Base-by-base conservation (phyloP, 2,888 invertebrate species). In the Calameuta filiformis region DNA sequence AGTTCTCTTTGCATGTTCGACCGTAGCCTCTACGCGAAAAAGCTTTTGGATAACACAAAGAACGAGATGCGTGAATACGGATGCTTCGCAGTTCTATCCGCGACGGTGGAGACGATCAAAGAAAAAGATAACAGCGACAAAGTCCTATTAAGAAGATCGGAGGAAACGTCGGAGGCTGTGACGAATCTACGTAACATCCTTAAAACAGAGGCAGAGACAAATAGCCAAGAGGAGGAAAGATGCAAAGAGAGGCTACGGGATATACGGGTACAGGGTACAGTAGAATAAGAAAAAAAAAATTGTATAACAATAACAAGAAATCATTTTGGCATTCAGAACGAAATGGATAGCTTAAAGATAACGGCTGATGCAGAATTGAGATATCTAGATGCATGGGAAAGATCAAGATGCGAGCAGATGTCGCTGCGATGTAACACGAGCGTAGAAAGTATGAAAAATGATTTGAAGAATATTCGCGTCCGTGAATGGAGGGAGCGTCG, bases 401-500 rank as follows among this genome's bases (percentile, higher is more conserved):
- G 89, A 76, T 87, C 92, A 37, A 89, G 91, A 82, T 85, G 87
- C 56, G 92, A 92, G 84, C 92, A 92, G 86, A 89, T 87, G 77
- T 77, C 85, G 56, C 83, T 90, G 11, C 81, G 83, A 37, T 86
- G 88, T 69, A 81, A 85, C 56, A 83, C 83, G 79, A 86, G 87
- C 79, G 89, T 91, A 81, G 80, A 90, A 71, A 79, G 87, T 76
- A 86, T 90, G 76, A 76, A 81, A 68, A 82, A 87, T 68, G 84
- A 80, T 69, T 87, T 92, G 71, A 83, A 85, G 68, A 86, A 88
- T 68, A 86, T 84, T 78, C 86, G 87, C 34, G 80, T 82, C 12
- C 89, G 90, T 76, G 90, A 91, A 77, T 89, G 89, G 68, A 90
- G 89, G 82, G 92, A 93, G 85, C 83, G 85, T 56, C 87, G 90